These are phyloP conservation scores for Cynopterus brachyotis DNA, from an alignment of 2,113 vertebrate species.

Conservation along the genomic window DNA sequence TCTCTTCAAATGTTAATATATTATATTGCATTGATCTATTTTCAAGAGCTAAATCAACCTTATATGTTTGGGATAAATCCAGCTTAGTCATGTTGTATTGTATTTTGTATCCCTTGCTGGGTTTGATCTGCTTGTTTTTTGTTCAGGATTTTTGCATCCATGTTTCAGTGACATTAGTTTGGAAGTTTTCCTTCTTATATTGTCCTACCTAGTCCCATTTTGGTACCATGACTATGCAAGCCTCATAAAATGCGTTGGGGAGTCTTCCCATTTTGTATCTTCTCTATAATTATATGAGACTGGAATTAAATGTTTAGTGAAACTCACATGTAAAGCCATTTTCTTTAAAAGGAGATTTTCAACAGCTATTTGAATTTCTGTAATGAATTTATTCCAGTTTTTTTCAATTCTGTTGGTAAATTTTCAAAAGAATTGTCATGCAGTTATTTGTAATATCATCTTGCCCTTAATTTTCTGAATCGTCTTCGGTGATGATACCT, in stretches of 20 bases:
- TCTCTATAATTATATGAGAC: background rate
- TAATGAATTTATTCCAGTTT: background rate
- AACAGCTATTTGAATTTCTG: slow-evolving; percentile 37
- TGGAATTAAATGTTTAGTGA: background rate
- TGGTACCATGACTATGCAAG: background rate
- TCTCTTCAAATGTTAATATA: background rate
- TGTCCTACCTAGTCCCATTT: background rate
- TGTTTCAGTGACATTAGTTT: background rate
- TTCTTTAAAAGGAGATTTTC: slow-evolving; percentile 1
- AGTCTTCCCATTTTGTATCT: slow-evolving; percentile 8
- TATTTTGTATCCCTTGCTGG: background rate
- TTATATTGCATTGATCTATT: background rate
- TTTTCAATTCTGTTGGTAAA: background rate
- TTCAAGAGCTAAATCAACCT: background rate
- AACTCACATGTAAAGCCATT: background rate
- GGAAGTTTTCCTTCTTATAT: background rate
- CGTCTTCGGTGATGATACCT: background rate
- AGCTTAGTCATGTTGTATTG: background rate
- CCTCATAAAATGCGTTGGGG: background rate
- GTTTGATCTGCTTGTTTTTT: background rate
- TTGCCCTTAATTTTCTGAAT: background rate
- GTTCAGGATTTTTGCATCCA: background rate
- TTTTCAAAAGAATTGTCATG: slow-evolving; percentile 6
- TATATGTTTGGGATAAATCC: background rate
- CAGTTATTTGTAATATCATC: background rate